phyloP scores from a whole-genome alignment of 1,140 invertebrate genomes.

The Bilobella aurantiaca region DNA sequence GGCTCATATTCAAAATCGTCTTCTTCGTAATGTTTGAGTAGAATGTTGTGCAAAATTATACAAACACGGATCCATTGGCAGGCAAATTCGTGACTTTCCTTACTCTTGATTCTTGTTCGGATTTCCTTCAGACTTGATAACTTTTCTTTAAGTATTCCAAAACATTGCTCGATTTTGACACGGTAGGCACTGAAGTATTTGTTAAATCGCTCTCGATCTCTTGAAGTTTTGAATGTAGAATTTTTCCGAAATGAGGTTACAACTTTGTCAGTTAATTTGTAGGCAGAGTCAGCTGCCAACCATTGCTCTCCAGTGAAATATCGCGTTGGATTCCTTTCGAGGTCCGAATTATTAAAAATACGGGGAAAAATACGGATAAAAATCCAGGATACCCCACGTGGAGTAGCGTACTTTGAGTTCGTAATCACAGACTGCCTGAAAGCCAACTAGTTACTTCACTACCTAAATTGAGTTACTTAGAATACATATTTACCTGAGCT shows the following conservation, averaged over 20 bases:
- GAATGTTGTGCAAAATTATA: slow-evolving; percentile 14
- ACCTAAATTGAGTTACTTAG: not conserved
- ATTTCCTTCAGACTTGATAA: slow-evolving; percentile 16
- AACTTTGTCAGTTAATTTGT: not conserved
- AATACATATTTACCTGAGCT: no score
- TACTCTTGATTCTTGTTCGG: not conserved
- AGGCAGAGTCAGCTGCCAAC: slow-evolving; percentile 12
- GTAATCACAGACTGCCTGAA: slow-evolving; percentile 17
- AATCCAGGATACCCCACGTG: slow-evolving; percentile 12
- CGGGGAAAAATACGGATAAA: slow-evolving; percentile 14
- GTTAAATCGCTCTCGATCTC: not conserved
- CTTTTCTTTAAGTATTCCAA: slow-evolving; percentile 14
- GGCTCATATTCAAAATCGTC: not conserved
- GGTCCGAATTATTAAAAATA: slow-evolving; percentile 5
- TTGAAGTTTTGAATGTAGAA: not conserved
- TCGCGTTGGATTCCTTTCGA: not conserved
- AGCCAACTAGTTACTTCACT: not conserved
- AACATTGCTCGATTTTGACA: slow-evolving; percentile 19
- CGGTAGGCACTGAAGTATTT: slow-evolving; percentile 1
- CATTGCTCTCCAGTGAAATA: slow-evolving; percentile 1
- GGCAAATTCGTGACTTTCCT: not conserved
- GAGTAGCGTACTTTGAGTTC: not conserved
- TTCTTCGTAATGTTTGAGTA: not conserved
- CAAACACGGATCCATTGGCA: slow-evolving; percentile 14
- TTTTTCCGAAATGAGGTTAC: slow-evolving; percentile 8